These are phyloP conservation scores for Aspidapion aeneum DNA, from an alignment of 2,888 invertebrate species.

Conservation along the genomic window DNA sequence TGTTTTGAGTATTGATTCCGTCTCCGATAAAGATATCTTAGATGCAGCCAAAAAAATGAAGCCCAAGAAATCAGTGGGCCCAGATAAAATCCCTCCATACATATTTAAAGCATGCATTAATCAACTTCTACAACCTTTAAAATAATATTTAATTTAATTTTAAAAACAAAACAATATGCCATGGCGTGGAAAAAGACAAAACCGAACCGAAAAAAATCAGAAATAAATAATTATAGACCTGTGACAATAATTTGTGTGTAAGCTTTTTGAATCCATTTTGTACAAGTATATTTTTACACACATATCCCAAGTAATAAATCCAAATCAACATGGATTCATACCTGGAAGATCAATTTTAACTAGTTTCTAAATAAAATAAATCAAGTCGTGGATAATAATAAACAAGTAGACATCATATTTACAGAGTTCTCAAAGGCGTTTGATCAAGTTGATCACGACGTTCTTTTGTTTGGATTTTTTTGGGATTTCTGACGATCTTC, in stretches of 20 bases:
- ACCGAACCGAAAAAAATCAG: not conserved
- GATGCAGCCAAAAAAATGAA: not conserved
- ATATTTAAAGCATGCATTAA: not conserved
- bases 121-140: not conserved
- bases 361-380: not conserved
- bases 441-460: constrained; percentile 4
- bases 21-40: not conserved
- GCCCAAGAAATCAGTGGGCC: constrained; percentile 1
- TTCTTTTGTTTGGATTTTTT: not conserved
- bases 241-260: not conserved
- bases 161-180: not conserved
- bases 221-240: not conserved
- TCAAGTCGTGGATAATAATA: not conserved
- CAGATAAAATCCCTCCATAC: constrained; percentile 3
- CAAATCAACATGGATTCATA: not conserved
- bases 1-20: not conserved
- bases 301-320: not conserved
- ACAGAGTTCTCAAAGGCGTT: not conserved
- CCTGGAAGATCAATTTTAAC: not conserved
- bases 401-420: constrained; percentile 3
- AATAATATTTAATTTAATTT: not conserved
- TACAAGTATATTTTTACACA: not conserved
- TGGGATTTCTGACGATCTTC: not conserved
- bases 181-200: not conserved
- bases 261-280: not conserved